Evolutionary conservation across 2,797 vertebrate genomes (phyloP).

Genomic region (Sebastes nivosus): DNA sequence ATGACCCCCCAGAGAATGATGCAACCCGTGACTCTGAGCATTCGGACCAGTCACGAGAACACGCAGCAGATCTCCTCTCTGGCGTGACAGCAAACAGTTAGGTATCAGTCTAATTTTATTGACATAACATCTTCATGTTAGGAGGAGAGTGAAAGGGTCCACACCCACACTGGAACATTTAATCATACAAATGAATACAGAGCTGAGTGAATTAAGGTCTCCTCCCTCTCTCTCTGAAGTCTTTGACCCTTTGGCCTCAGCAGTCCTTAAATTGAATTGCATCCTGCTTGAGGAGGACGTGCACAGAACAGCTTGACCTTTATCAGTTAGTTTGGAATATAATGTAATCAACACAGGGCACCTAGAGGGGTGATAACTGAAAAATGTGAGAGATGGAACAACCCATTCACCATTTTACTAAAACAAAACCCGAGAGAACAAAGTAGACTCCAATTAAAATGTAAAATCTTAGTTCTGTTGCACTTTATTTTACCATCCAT

Average conservation of each 20-base stretch:
- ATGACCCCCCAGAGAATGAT: background rate
- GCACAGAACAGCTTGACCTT: slow-evolving; percentile 5
- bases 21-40: background rate
- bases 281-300: background rate
- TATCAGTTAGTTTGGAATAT: background rate
- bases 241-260: background rate
- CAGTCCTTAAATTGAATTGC: slow-evolving; percentile 4
- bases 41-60: background rate
- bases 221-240: background rate
- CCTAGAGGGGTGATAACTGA: background rate
- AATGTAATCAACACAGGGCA: background rate
- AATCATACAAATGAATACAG: slow-evolving; percentile 14
- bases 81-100: background rate
- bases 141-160: background rate
- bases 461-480: background rate
- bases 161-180: slow-evolving; percentile 1
- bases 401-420: background rate
- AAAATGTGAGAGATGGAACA: background rate
- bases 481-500: background rate
- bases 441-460: background rate
- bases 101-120: background rate
- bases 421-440: background rate
- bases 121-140: slow-evolving; percentile 11
- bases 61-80: background rate
- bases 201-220: slow-evolving; percentile 15